These are phyloP conservation scores for Trematomus bernacchii DNA, from an alignment of 2,797 vertebrate genomes.

Conservation along the genomic window DNA sequence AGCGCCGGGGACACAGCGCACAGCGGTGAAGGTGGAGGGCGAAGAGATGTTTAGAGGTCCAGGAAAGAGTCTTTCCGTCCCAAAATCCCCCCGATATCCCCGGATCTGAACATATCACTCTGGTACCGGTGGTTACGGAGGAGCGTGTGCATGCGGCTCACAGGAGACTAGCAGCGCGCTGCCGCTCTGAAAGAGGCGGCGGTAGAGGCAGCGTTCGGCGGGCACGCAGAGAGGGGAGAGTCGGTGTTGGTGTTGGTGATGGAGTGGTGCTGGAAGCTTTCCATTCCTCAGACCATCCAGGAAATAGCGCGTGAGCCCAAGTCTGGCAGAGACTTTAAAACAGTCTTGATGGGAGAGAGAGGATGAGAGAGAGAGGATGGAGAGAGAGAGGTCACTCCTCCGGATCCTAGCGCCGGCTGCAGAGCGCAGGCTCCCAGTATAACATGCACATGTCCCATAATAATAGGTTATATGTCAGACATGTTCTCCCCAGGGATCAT, in stretches of 20 bases:
- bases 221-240: constrained; percentile 72
- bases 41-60: constrained; percentile 59
- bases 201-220: constrained; percentile 72
- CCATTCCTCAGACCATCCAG: constrained; percentile 92
- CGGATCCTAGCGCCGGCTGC: constrained; percentile 87
- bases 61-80: constrained; percentile 59
- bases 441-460: constrained; percentile 21
- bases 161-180: constrained; percentile 47
- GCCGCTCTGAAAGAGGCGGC: constrained; percentile 43
- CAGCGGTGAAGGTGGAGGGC: constrained; percentile 23
- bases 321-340: constrained; percentile 95
- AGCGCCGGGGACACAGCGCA: constrained; percentile 52
- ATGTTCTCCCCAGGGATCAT: constrained; percentile 20
- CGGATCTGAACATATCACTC: constrained; percentile 62
- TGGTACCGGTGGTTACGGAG: neutral
- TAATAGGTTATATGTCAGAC: constrained; percentile 49
- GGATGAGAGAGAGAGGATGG: constrained; percentile 24
- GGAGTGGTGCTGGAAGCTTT: constrained; percentile 86
- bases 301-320: constrained; percentile 92
- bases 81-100: constrained; percentile 66
- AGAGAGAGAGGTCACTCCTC: constrained; percentile 69
- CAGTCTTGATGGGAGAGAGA: constrained; percentile 77
- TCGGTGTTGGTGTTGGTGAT: constrained; percentile 41
- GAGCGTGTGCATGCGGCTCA: constrained; percentile 22
- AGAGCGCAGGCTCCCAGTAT: constrained; percentile 7